Base-by-base conservation (phyloP, 2,797 vertebrate genomes). In the Coreius guichenoti region DNA sequence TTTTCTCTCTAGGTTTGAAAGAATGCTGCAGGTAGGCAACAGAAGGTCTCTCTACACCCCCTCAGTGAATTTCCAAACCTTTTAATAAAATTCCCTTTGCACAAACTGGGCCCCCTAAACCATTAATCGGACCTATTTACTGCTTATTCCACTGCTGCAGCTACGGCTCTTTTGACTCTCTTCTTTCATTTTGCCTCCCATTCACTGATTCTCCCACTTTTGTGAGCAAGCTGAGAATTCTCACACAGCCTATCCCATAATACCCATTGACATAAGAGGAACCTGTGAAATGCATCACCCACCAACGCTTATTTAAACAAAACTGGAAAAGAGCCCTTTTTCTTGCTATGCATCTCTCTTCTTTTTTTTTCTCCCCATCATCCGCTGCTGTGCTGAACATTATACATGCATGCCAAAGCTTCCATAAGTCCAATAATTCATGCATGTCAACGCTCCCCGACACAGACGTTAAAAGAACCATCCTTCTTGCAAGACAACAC, bases 141-240 rank as follows among this genome's bases (percentile, higher is more conserved):
- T 92, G 91, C 87, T 90, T 79, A 87, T 45, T 88, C 90, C 89
- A 82, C 89, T 77, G 2, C 82, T 70, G 67, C 63, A 87, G 79
- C 76, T 83, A 47, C 14, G 23, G 70, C 58, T 72, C 65, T 80
- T 72, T 39, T 16, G 72, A 26, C 56, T 74, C 82, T 78, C 82
- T 80, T 39, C 54, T 77, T 80, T 82, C 68, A 67, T 79, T 73
- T 63, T 39, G 61, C 29, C 51, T 68, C 45, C 78, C 74, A 90
- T 92, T 94, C 91, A 92, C 73, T 26, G 80, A 91, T 92, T 91
- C 88, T 91, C 92, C 91, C 87, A 91, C 90, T 92, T 93, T 92
- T 94, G 91, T 91, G 90, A 93, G 87, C 92, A 93, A 92, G 91
- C 92, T 93, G 91, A 94, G 92, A 94, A 92, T 91, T 94, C 91